Conservation (phyloP, 37 sponge, comb jelly and placozoan species). For the Beroe ovata region DNA sequence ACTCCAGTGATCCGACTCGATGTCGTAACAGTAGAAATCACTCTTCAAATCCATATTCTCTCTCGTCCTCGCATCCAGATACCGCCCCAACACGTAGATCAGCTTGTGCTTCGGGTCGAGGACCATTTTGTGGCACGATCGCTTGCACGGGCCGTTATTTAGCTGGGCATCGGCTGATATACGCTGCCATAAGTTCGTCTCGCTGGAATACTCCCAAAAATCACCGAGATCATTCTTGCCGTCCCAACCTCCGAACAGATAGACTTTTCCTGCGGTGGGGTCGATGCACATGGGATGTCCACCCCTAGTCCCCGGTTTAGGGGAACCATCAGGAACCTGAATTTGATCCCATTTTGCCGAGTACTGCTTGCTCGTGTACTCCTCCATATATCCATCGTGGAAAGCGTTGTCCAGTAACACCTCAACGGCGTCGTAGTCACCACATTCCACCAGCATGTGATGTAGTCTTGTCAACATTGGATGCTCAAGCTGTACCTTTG, state of each 20-base stretch:
- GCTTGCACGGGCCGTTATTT: constrained; percentile 19
- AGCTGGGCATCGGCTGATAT: constrained; percentile 71
- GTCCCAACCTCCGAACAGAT: constrained; percentile 90
- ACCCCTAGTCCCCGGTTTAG: constrained; percentile 78
- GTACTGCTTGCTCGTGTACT: constrained; percentile 62
- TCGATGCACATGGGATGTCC: constrained; percentile 91
- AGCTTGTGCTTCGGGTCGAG: constrained; percentile 69
- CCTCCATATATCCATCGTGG: constrained; percentile 56
- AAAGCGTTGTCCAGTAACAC: not conserved
- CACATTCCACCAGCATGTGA: constrained; percentile 67
- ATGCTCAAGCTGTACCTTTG: constrained; percentile 77
- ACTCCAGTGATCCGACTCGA: constrained; percentile 63
- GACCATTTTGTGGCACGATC: constrained; percentile 85
- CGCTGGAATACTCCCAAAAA: constrained; percentile 77
- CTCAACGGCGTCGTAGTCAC: constrained; percentile 30
- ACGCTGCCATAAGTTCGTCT: constrained; percentile 69
- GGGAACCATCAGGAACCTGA: constrained; percentile 43
- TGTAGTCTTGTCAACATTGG: constrained; percentile 77
- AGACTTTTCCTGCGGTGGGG: constrained; percentile 56
- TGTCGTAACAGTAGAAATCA: constrained; percentile 71
- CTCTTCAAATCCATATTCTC: constrained; percentile 42
- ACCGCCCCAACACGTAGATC: constrained; percentile 78
- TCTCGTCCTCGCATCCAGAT: constrained; percentile 64
- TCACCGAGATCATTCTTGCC: constrained; percentile 82
- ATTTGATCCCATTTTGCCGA: constrained; percentile 51